Evolutionary conservation across 2,797 vertebrate species (phyloP).

Genomic region (Cyprinella venusta): DNA sequence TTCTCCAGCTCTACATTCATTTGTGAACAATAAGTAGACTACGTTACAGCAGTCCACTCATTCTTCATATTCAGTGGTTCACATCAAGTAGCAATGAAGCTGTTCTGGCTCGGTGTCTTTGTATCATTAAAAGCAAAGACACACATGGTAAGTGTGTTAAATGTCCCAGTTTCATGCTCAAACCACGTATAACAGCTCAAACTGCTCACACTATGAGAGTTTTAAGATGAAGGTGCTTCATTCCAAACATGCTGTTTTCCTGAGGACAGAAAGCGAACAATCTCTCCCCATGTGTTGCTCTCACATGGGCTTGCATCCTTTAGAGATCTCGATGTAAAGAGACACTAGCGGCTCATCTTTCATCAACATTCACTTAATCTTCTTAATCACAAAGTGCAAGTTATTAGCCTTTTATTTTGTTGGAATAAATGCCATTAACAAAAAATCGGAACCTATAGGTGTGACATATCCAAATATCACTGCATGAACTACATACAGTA

Average conservation of each 20-base stretch:
- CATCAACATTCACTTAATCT: too few species aligned
- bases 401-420: too few species aligned
- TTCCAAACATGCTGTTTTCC: not conserved
- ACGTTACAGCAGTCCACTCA: not conserved
- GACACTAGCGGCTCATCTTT: too few species aligned
- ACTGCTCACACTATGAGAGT: not conserved
- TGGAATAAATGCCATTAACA: too few species aligned
- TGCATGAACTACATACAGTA: too few species aligned
- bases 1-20: not conserved
- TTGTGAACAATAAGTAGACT: not conserved
- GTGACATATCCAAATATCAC: too few species aligned
- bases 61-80: not conserved
- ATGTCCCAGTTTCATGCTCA: not conserved
- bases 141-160: not conserved
- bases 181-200: not conserved
- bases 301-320: not conserved
- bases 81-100: not conserved
- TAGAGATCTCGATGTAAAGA: too few species aligned
- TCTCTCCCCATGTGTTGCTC: not conserved
- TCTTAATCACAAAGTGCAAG: too few species aligned
- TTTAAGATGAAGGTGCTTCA: not conserved
- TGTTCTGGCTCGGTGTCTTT: not conserved
- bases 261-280: not conserved
- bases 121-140: not conserved
- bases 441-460: too few species aligned